phyloP scores from a whole-genome alignment of 1,140 invertebrate genomes.

The Saccostrea cuccullata region DNA sequence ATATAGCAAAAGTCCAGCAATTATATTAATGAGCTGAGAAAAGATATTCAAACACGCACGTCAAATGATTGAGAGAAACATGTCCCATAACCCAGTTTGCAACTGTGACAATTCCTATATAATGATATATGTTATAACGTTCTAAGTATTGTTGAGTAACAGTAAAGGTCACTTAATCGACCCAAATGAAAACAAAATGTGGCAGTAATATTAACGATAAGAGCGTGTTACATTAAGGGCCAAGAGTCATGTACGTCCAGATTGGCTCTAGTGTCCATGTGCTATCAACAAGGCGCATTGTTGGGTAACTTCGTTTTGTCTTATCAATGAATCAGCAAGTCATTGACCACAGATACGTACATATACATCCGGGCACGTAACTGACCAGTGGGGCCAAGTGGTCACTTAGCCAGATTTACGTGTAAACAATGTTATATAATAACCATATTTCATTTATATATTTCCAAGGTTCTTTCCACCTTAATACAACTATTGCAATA shows the following conservation, averaged over 20 bases:
- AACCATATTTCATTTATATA: background rate
- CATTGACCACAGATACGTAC: conserved; percentile 28
- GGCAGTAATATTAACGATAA: conserved; percentile 23
- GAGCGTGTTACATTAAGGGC: conserved; percentile 4
- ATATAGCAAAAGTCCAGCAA: too few relatives aligned
- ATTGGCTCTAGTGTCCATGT: background rate
- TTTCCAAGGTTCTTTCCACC: background rate
- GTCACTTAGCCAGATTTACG: background rate
- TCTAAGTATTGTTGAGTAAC: too few relatives aligned
- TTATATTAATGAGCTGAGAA: too few relatives aligned
- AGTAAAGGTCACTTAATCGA: conserved; percentile 17
- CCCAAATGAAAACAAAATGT: conserved; percentile 23
- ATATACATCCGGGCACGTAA: conserved; percentile 30
- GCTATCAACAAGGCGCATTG: background rate
- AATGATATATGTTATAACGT: too few relatives aligned
- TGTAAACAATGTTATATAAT: conserved; percentile 4
- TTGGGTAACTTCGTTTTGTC: conserved; percentile 30
- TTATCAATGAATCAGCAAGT: conserved; percentile 2
- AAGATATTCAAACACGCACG: too few relatives aligned
- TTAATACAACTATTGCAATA: too few relatives aligned
- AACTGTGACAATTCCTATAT: too few relatives aligned
- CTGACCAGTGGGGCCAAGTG: background rate
- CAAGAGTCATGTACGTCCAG: background rate
- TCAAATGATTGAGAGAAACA: too few relatives aligned
- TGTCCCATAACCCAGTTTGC: too few relatives aligned